Evolutionary conservation across 37 sponge, comb jelly and placozoan genomes (phyloP).

Genomic region (Oscarella lobularis): DNA sequence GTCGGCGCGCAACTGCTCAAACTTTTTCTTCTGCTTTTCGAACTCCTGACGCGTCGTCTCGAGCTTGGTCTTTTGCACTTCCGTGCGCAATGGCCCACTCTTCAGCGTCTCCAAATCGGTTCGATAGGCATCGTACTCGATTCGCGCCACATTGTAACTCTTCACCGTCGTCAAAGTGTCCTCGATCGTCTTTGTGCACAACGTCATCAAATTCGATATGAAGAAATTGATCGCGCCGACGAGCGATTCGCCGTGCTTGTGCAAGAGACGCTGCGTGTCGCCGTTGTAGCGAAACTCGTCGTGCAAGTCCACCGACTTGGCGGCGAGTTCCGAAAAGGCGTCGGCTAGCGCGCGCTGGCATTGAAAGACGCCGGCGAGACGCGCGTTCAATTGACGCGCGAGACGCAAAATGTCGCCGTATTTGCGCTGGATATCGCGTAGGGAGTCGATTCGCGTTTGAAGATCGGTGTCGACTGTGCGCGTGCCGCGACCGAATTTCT

Average conservation of each 20-base stretch:
- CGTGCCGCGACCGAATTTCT: slow-evolving; percentile 49
- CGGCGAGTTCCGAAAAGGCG: slow-evolving; percentile 74
- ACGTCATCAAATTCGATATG: slow-evolving; percentile 45
- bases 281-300: slow-evolving; percentile 66
- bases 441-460: slow-evolving; percentile 33
- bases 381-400: slow-evolving; percentile 24
- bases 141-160: slow-evolving; percentile 57
- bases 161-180: slow-evolving; percentile 78
- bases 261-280: slow-evolving; percentile 57
- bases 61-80: slow-evolving; percentile 21
- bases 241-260: slow-evolving; percentile 59
- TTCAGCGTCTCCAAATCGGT: slow-evolving; percentile 39
- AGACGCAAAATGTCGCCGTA: slow-evolving; percentile 52
- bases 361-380: slow-evolving; percentile 38
- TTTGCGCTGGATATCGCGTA: slow-evolving; percentile 62
- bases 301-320: slow-evolving; percentile 52
- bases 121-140: slow-evolving; percentile 76
- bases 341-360: slow-evolving; percentile 70
- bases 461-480: slow-evolving; percentile 67
- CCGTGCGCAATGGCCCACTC: slow-evolving; percentile 11
- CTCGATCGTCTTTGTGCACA: slow-evolving; percentile 77
- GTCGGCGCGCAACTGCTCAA: slow-evolving; percentile 70
- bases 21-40: slow-evolving; percentile 47
- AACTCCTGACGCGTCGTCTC: slow-evolving; percentile 39
- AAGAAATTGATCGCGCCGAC: slow-evolving; percentile 39